These are phyloP conservation scores for Acrossocheilus fasciatus DNA, from an alignment of 2,797 vertebrate genomes.

Conservation along the genomic window DNA sequence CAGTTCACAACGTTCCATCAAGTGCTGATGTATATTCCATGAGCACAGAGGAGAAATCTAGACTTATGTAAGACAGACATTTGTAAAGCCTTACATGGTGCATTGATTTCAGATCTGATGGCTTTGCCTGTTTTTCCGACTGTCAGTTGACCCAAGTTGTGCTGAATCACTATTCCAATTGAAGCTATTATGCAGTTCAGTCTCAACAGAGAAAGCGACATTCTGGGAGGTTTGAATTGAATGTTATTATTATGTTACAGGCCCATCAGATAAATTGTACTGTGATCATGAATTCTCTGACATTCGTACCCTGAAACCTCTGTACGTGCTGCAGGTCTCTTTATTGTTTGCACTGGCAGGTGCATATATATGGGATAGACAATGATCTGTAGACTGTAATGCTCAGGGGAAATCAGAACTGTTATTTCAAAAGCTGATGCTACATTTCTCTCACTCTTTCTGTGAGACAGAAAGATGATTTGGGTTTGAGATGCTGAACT, in stretches of 20 bases:
- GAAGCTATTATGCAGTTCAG: constrained; percentile 2
- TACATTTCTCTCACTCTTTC: neutral
- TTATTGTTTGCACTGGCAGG: constrained; percentile 19
- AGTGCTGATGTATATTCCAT: neutral
- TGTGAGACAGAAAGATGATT: neutral
- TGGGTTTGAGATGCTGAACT: neutral
- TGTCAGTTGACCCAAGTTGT: constrained; percentile 13
- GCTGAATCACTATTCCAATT: constrained; percentile 15
- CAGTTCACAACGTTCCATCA: neutral
- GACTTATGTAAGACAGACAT: neutral
- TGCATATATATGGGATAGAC: neutral
- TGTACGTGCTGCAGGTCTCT: neutral
- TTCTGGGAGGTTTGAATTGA: constrained; percentile 13
- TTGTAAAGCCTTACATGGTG: neutral
- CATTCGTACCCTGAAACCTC: neutral
- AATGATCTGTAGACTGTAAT: neutral
- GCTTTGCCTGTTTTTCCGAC: neutral
- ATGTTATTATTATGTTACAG: constrained; percentile 1
- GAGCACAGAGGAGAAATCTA: neutral
- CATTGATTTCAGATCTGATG: neutral
- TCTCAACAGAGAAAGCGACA: neutral
- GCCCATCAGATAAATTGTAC: constrained; percentile 3
- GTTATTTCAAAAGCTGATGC: constrained; percentile 20
- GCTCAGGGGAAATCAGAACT: constrained; percentile 20
- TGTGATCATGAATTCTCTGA: constrained; percentile 19